phyloP scores from a whole-genome alignment of 1,140 invertebrate genomes.

The Drosophila persimilis region DNA sequence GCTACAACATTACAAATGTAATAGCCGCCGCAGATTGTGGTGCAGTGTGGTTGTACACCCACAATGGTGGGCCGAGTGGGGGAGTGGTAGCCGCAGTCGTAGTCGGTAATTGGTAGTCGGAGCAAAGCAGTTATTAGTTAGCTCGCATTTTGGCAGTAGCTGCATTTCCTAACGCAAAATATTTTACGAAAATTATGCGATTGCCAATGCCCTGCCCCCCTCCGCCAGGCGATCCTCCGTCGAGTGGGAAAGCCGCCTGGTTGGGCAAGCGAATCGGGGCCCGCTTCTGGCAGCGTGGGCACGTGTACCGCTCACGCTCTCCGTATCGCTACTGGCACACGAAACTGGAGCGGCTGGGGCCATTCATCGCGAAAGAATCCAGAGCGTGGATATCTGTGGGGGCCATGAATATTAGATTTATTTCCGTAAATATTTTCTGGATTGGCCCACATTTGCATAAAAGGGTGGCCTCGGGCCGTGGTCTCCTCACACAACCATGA shows the following conservation, averaged over 20 bases:
- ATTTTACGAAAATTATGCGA: constrained; percentile 43
- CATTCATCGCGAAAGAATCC: constrained; percentile 9
- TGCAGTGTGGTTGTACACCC: background rate
- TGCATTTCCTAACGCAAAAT: constrained; percentile 71
- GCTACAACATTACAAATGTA: constrained; percentile 65
- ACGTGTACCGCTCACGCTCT: constrained; percentile 1
- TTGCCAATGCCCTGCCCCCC: constrained; percentile 20
- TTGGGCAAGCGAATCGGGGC: constrained; percentile 27
- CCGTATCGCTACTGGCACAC: too few species aligned
- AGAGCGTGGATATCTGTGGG: background rate
- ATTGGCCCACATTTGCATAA: constrained; percentile 4
- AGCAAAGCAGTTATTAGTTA: constrained; percentile 62
- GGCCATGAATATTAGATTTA: constrained; percentile 9
- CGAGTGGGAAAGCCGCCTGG: constrained; percentile 7
- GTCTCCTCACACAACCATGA: constrained; percentile 17
- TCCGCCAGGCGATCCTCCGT: constrained; percentile 5
- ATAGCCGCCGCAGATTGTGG: constrained; percentile 40
- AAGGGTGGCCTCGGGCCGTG: background rate
- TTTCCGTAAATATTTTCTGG: too few species aligned
- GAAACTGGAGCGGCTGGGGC: too few species aligned
- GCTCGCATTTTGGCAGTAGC: constrained; percentile 49
- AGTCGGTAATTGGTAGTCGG: constrained; percentile 15
- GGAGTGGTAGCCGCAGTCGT: background rate
- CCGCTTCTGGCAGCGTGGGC: background rate
- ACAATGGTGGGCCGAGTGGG: background rate